These are phyloP conservation scores for Epistrophe grossulariae DNA, from an alignment of 2,888 invertebrate species.

Conservation along the genomic window DNA sequence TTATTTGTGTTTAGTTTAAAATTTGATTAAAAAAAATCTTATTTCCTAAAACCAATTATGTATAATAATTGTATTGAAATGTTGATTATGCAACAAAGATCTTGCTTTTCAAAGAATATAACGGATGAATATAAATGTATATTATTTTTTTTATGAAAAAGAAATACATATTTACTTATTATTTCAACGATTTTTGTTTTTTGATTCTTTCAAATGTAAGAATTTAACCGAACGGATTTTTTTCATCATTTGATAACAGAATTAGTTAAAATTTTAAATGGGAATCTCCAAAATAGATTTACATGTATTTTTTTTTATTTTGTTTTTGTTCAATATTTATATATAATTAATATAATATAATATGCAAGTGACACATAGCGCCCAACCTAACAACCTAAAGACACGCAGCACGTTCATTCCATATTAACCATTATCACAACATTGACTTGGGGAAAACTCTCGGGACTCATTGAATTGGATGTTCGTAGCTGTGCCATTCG, in stretches of 20 bases:
- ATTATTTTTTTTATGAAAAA: neutral
- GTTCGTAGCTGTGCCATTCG: constrained; percentile 83
- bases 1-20: constrained; percentile 23
- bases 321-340: constrained; percentile 28
- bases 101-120: constrained; percentile 5
- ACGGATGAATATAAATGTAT: constrained; percentile 34
- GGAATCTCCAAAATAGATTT: constrained; percentile 69
- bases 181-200: constrained; percentile 9
- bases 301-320: constrained; percentile 42
- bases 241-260: constrained; percentile 61
- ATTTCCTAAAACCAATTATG: constrained; percentile 39
- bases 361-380: constrained; percentile 75
- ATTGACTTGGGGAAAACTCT: constrained; percentile 83
- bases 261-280: constrained; percentile 65
- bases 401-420: constrained; percentile 79
- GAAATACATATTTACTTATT: constrained; percentile 11
- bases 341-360: constrained; percentile 59
- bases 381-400: constrained; percentile 71
- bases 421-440: constrained; percentile 84
- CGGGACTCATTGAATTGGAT: constrained; percentile 80
- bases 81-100: constrained; percentile 6
- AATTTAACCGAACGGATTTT: constrained; percentile 42
- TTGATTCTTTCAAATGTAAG: constrained; percentile 40
- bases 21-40: constrained; percentile 22
- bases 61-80: constrained; percentile 22